Evolutionary conservation across 2,113 vertebrate genomes (phyloP).

Genomic region (Ophiodon elongatus): DNA sequence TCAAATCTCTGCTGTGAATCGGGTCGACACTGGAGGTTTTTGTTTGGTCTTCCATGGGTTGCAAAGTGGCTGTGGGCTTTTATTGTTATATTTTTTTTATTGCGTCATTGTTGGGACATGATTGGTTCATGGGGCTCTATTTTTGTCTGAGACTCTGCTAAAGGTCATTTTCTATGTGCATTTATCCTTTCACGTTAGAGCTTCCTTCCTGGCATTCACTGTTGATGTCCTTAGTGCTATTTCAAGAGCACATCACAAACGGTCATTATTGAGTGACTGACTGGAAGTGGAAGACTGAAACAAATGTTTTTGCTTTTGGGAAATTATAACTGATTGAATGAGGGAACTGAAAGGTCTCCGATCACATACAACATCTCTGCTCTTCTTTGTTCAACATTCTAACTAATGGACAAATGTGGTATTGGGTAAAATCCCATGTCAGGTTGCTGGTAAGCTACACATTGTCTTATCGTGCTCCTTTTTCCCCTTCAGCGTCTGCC

Average conservation of each 20-base stretch:
- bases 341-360: slow-evolving; percentile 10
- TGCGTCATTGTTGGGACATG: slow-evolving; percentile 25
- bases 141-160: slow-evolving; percentile 55
- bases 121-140: slow-evolving; percentile 32
- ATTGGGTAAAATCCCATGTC: slow-evolving; percentile 13
- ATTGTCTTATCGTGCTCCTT: slow-evolving; percentile 34
- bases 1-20: slow-evolving; percentile 23
- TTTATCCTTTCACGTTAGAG: slow-evolving; percentile 40
- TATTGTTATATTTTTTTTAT: slow-evolving; percentile 52
- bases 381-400: slow-evolving; percentile 8
- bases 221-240: slow-evolving; percentile 60
- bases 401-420: slow-evolving; percentile 26
- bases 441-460: slow-evolving; percentile 15
- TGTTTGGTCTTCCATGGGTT: slow-evolving; percentile 8
- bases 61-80: slow-evolving; percentile 12
- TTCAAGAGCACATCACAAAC: slow-evolving; percentile 55
- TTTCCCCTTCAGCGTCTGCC: slow-evolving; percentile 17
- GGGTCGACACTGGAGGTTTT: neutral
- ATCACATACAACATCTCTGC: neutral
- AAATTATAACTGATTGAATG: neutral
- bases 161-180: slow-evolving; percentile 49
- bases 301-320: slow-evolving; percentile 14
- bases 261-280: slow-evolving; percentile 39
- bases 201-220: slow-evolving; percentile 78
- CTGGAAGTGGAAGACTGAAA: neutral